Conservation (phyloP, 2,888 invertebrate species). For the Gryllus longicercus region DNA sequence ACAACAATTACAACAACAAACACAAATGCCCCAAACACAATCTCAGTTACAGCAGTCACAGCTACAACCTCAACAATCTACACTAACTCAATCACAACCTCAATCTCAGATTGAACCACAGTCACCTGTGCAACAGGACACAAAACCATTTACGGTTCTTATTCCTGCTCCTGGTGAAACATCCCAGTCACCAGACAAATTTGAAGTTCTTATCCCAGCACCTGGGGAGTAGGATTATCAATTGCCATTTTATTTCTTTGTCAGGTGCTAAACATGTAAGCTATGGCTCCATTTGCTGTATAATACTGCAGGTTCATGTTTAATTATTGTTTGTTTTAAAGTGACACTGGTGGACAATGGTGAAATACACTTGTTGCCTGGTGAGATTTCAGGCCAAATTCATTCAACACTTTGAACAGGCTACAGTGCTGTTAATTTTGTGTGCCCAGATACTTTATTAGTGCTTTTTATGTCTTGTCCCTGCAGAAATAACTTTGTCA, state of each 20-base stretch:
- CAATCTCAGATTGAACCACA: not conserved
- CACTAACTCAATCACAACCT: not conserved
- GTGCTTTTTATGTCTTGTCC: too few relatives aligned
- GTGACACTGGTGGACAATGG: too few relatives aligned
- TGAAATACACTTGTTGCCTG: too few relatives aligned
- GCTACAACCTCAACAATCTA: too few relatives aligned
- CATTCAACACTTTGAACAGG: too few relatives aligned
- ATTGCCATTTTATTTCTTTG: not conserved
- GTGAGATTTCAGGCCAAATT: too few relatives aligned
- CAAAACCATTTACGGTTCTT: constrained; percentile 5
- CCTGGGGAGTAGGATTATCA: not conserved
- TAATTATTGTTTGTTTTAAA: not conserved
- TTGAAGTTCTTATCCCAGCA: constrained; percentile 22
- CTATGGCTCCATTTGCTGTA: not conserved
- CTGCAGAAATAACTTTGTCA: too few relatives aligned
- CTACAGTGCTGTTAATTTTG: too few relatives aligned
- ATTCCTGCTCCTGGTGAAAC: constrained; percentile 18
- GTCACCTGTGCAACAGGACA: not conserved
- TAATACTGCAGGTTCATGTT: not conserved
- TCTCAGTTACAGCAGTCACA: not conserved
- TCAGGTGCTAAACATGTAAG: not conserved
- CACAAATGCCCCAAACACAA: not conserved
- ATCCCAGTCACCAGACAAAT: not conserved
- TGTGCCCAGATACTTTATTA: too few relatives aligned
- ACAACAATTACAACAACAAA: not conserved